These are phyloP conservation scores for Seladonia tumulorum DNA, from an alignment of 2,888 invertebrate genomes.

Conservation along the genomic window DNA sequence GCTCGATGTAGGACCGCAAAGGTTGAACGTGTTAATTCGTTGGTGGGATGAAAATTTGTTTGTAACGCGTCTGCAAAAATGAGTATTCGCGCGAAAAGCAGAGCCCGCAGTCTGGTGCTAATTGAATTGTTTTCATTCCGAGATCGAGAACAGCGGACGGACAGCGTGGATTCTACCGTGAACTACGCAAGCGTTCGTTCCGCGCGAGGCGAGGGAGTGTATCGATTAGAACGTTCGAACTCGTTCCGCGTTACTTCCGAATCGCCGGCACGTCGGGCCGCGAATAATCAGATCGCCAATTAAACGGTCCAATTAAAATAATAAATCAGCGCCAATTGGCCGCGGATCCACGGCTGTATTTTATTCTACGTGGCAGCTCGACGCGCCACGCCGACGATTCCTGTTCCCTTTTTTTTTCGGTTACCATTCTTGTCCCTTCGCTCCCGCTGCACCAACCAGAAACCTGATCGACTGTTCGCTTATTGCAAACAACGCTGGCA, in stretches of 20 bases:
- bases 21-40: background rate
- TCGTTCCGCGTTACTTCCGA: slow-evolving; percentile 39
- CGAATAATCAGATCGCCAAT: slow-evolving; percentile 64
- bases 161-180: slow-evolving; percentile 8
- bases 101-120: background rate
- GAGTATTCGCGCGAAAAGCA: background rate
- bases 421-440: background rate
- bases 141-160: background rate
- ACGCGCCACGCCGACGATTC: background rate
- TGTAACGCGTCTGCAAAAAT: background rate
- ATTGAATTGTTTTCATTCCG: slow-evolving; percentile 3
- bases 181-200: slow-evolving; percentile 42
- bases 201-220: background rate
- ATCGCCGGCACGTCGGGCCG: slow-evolving; percentile 22
- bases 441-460: background rate
- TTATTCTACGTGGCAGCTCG: slow-evolving; percentile 24
- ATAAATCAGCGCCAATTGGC: slow-evolving; percentile 60
- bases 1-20: too few relatives aligned
- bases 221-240: slow-evolving; percentile 52
- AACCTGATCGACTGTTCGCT: background rate
- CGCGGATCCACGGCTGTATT: slow-evolving; percentile 35
- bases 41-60: background rate
- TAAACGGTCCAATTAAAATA: slow-evolving; percentile 65
- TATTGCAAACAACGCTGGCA: background rate
- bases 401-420: background rate